Evolutionary conservation across 2,888 invertebrate species (phyloP).

Genomic region (Miltochrista miniata): DNA sequence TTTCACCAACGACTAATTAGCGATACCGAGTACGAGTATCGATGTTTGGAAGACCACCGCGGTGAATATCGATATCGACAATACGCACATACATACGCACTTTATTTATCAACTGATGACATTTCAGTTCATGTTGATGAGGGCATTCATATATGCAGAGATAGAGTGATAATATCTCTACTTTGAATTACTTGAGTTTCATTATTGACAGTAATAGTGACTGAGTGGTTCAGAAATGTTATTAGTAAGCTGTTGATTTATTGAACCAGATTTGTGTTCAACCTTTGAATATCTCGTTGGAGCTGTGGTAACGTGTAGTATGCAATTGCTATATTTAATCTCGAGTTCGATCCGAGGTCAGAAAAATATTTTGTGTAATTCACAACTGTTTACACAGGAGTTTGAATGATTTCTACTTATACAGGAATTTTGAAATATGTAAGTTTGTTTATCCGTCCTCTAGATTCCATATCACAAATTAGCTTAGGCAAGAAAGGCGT

Average conservation of each 20-base stretch:
- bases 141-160: conserved; percentile 21
- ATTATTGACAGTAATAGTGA: conserved; percentile 6
- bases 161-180: conserved; percentile 11
- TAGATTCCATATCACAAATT: no score
- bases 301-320: no score
- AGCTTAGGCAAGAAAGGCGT: no score
- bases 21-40: conserved; percentile 64
- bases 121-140: conserved; percentile 32
- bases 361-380: no score
- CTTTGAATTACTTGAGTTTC: conserved; percentile 8
- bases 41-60: conserved; percentile 63
- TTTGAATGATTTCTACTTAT: no score
- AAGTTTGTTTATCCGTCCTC: no score
- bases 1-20: conserved; percentile 79
- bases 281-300: no score
- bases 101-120: conserved; percentile 31
- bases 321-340: no score
- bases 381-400: no score
- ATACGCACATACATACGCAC: conserved; percentile 47
- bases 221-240: not conserved
- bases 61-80: conserved; percentile 68
- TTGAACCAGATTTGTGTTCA: not conserved
- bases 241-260: not conserved
- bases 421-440: no score
- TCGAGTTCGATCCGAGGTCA: no score